phyloP scores from a whole-genome alignment of 2,113 vertebrate genomes.

The Kryptolebias marmoratus region DNA sequence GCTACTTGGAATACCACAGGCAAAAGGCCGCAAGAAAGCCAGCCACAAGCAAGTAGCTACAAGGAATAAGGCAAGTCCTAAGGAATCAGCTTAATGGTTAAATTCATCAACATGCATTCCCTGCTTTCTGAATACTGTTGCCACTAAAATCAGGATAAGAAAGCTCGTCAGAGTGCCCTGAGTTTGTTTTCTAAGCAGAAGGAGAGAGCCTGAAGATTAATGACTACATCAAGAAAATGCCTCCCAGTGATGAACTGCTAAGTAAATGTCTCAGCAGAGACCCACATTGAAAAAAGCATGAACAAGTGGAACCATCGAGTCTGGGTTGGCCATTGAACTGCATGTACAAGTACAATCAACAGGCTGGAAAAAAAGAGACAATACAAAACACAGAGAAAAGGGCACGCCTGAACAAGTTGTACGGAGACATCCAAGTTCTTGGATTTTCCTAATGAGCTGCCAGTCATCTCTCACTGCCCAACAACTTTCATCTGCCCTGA shows the following conservation, averaged over 20 bases:
- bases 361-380: neutral
- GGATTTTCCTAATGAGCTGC: constrained; percentile 71
- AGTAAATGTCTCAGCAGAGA: neutral
- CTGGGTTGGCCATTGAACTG: no score
- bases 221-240: neutral
- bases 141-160: no score
- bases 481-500: constrained; percentile 81
- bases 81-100: no score
- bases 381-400: constrained; percentile 21
- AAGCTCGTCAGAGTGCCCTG: neutral
- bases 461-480: constrained; percentile 76
- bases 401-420: constrained; percentile 40
- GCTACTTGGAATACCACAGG: no score
- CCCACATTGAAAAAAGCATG: no score
- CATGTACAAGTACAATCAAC: neutral
- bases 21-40: no score
- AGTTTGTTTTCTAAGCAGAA: neutral
- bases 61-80: no score
- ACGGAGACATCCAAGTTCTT: constrained; percentile 1
- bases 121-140: no score
- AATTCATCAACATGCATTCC: no score
- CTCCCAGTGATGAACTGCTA: neutral
- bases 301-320: no score
- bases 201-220: no score
- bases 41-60: no score